Conservation (phyloP, 2,113 vertebrate species). For the Struthidea cinerea region DNA sequence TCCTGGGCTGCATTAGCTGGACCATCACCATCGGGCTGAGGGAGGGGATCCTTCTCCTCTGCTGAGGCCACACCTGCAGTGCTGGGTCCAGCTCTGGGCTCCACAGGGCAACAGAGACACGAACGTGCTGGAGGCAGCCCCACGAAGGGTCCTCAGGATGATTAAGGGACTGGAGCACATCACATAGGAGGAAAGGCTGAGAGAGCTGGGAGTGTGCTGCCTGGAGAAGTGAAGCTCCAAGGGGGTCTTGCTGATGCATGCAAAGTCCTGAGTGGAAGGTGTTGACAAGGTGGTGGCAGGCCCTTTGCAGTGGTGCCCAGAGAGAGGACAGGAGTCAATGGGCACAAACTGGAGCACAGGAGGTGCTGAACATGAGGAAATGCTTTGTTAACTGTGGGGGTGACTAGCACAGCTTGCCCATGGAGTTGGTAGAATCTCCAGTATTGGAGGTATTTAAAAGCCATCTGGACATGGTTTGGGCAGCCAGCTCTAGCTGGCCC, state of each 20-base stretch:
- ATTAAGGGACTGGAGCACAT: background rate
- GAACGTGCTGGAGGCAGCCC: background rate
- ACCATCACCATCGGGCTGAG: background rate
- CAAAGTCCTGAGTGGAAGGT: background rate
- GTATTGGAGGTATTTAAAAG: background rate
- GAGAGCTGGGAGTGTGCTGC: background rate
- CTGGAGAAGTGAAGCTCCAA: background rate
- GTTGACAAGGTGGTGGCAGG: background rate
- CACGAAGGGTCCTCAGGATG: background rate
- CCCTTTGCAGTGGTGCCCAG: background rate
- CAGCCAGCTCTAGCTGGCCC: background rate
- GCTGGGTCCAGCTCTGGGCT: background rate
- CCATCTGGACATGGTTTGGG: background rate
- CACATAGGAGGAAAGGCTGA: background rate
- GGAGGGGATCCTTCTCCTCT: background rate
- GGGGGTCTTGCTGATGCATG: background rate
- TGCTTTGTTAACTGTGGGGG: background rate
- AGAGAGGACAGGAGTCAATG: background rate
- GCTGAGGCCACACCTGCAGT: background rate
- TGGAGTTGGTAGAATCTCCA: fast-evolving
- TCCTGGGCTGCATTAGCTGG: background rate
- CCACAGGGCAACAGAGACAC: background rate
- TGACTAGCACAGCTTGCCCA: background rate
- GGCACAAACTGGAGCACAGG: background rate
- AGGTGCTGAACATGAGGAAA: background rate